These are phyloP conservation scores for Tachina lurida DNA, from an alignment of 2,888 invertebrate species.

Conservation along the genomic window DNA sequence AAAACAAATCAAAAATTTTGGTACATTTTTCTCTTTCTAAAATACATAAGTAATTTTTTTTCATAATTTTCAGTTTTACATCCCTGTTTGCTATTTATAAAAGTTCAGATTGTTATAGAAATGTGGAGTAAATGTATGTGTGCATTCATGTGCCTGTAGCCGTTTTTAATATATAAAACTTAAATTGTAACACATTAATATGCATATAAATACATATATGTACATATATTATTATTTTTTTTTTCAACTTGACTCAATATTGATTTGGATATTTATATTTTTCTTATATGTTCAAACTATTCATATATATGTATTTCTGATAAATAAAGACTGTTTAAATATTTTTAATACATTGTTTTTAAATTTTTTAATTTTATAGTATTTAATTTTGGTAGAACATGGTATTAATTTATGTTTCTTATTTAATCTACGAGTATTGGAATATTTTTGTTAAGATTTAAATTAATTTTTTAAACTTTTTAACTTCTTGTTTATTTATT, in stretches of 20 bases:
- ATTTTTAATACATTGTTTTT: background rate
- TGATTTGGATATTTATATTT: constrained; percentile 49
- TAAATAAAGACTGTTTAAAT: too few species aligned
- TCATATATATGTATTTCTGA: background rate
- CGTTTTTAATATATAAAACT: background rate
- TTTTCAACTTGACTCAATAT: constrained; percentile 58
- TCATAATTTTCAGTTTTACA: background rate
- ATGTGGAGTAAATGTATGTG: constrained; percentile 42
- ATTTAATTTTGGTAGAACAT: too few species aligned
- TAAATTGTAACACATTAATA: constrained; percentile 43
- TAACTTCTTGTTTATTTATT: background rate
- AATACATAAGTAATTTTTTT: background rate
- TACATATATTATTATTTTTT: too few species aligned
- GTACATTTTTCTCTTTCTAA: background rate
- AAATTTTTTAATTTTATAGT: background rate
- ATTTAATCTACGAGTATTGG: too few species aligned
- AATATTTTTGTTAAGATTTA: too few species aligned
- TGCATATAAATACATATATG: too few species aligned
- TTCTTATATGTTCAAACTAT: background rate
- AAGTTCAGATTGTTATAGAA: constrained; percentile 15
- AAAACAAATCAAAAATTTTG: background rate
- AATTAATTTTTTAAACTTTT: too few species aligned
- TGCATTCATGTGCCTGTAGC: constrained; percentile 37
- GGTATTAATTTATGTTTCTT: too few species aligned
- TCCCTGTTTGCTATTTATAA: constrained; percentile 21